phyloP scores from a whole-genome alignment of 1,140 invertebrate genomes.

The Gryllus bimaculatus region DNA sequence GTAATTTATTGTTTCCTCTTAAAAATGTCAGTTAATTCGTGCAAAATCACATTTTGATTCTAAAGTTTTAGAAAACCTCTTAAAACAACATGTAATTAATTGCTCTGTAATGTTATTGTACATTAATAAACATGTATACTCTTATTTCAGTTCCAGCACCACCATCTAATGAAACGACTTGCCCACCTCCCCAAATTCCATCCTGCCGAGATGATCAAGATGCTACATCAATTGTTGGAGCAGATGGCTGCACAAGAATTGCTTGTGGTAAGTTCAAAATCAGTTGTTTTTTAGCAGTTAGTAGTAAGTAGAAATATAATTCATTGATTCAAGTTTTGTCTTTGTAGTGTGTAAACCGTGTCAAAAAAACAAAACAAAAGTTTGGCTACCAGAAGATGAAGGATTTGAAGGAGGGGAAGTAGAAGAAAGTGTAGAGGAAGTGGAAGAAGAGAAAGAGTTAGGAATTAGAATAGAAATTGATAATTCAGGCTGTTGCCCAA shows the following conservation, averaged over 20 bases:
- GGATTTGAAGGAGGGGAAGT: neutral
- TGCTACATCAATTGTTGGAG: slow-evolving; percentile 48
- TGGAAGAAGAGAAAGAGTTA: neutral
- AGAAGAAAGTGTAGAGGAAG: neutral
- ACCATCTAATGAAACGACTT: slow-evolving; percentile 36
- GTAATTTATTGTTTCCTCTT: no score
- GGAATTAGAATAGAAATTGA: neutral
- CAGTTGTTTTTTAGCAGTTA: neutral
- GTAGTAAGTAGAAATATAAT: no score
- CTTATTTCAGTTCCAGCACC: slow-evolving; percentile 38
- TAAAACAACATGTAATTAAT: no score
- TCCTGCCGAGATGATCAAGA: slow-evolving; percentile 58
- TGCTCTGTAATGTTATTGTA: no score
- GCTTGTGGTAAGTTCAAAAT: slow-evolving; percentile 49
- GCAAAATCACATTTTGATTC: no score
- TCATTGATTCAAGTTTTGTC: no score
- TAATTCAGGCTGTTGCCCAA: neutral
- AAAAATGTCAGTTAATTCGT: no score
- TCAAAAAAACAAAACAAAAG: neutral
- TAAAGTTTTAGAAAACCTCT: no score
- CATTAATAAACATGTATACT: no score
- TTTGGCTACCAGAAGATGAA: neutral
- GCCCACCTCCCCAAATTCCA: slow-evolving; percentile 47
- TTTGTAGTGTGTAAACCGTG: neutral
- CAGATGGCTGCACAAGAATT: slow-evolving; percentile 53